phyloP scores from a whole-genome alignment of 2,888 invertebrate species.

The Drosophila siamana region DNA sequence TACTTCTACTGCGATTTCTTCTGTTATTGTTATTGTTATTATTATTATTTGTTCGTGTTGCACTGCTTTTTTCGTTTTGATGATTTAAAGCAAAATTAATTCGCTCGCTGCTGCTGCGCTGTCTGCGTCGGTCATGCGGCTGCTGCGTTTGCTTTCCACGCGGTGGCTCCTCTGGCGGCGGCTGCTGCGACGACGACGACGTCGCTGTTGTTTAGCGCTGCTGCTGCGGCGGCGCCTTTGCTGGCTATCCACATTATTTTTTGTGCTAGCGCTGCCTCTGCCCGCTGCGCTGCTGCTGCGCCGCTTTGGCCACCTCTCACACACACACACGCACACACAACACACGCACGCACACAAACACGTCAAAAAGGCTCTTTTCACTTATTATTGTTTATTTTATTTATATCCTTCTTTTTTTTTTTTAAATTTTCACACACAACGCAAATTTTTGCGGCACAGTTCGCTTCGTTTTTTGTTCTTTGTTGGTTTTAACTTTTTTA shows the following conservation, averaged over 20 bases:
- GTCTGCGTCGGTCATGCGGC: slow-evolving; percentile 55
- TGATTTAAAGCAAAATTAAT: slow-evolving; percentile 42
- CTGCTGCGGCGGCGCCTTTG: slow-evolving; percentile 49
- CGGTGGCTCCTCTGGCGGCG: slow-evolving; percentile 50
- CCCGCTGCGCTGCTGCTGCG: slow-evolving; percentile 6
- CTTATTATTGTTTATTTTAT: slow-evolving; percentile 14
- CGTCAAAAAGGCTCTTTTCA: slow-evolving; percentile 24
- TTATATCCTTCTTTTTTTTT: slow-evolving; percentile 12
- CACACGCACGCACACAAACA: neutral
- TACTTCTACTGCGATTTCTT: slow-evolving; percentile 13
- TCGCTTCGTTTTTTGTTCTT: slow-evolving; percentile 10
- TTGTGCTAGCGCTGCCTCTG: slow-evolving; percentile 8
- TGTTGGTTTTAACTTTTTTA: slow-evolving; percentile 4
- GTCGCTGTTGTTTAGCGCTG: slow-evolving; percentile 39
- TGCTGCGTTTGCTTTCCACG: slow-evolving; percentile 55
- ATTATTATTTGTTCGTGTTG: slow-evolving; percentile 53
- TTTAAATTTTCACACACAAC: slow-evolving; percentile 22
- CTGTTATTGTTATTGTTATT: slow-evolving; percentile 22
- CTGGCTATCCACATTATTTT: slow-evolving; percentile 51
- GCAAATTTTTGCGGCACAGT: slow-evolving; percentile 25
- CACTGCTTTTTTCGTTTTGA: slow-evolving; percentile 11
- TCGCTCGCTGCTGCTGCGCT: slow-evolving; percentile 25
- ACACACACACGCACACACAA: no score
- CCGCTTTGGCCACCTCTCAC: slow-evolving; percentile 21
- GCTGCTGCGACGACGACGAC: slow-evolving; percentile 49